Evolutionary conservation across 2,888 invertebrate species (phyloP), one percentile per base, ranked within the genome.

Genomic region (Melipona bicolor): DNA sequence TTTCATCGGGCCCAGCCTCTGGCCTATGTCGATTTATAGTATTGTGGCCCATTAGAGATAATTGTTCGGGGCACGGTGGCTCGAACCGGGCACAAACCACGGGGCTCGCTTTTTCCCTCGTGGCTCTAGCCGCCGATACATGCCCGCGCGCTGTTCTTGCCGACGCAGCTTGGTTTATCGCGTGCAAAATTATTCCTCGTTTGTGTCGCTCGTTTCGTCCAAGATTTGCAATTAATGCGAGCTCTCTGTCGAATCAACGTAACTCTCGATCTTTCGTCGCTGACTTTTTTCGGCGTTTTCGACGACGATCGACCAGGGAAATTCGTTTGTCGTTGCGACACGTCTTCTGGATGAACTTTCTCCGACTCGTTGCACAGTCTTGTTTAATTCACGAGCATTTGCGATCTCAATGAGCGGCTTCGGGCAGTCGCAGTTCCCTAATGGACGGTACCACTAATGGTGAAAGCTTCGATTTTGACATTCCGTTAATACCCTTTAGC

Each of bases 21-120:
- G 87, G 90, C 90, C 89, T 90, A 92, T 92, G 93, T 92, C 94
- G 94, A 94, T 94, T 94, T 94, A 94, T 94, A 94, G 93, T 93
- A 93, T 93, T 92, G 90, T 91, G 90, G 88, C 90, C 93, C 92
- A 94, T 94, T 94, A 94, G 93, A 92, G 93, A 93, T 94, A 93
- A 94, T 94, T 93, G 93, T 94, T 93, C 43, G 88, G 91, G 90
- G 87, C 90, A 90, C 4, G 4, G 89, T 75, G 83, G 75, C 84
- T 78, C 70, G 87, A 77, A 79, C 86, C 79, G 87, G 77, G 77
- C 83, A 81, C 73, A 87, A 87, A 86, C 87, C 89, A 87, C 84
- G 61, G 17, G 9, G 43, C 19, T 65, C 19, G 32, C 32, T 54
- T 67, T 75, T 67, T 67, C 56, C 54, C 54, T 5, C 59, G 27